These are phyloP conservation scores for Rafetus swinhoei DNA, from an alignment of 2,113 vertebrate species.

Conservation along the genomic window DNA sequence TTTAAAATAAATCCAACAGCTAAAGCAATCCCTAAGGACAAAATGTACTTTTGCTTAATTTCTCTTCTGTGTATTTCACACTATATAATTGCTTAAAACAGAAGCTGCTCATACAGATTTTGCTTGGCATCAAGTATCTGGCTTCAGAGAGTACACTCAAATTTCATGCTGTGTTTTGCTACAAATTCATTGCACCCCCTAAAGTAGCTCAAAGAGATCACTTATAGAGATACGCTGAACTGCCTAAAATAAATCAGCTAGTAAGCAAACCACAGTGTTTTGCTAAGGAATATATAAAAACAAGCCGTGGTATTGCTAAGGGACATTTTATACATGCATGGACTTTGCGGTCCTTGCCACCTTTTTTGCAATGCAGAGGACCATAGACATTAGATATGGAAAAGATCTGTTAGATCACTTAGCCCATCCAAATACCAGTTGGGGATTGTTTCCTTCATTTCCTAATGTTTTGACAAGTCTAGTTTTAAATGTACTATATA, in stretches of 20 bases:
- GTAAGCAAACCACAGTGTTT: conserved; percentile 72
- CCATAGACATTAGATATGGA: conserved; percentile 49
- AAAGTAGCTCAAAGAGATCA: conserved; percentile 73
- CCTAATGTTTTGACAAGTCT: conserved; percentile 68
- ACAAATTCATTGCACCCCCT: conserved; percentile 75
- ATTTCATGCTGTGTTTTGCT: conserved; percentile 77
- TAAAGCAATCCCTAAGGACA: conserved; percentile 79
- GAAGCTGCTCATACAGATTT: conserved; percentile 78
- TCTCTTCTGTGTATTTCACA: conserved; percentile 81
- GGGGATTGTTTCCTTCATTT: conserved; percentile 69
- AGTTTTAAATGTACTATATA: conserved; percentile 70
- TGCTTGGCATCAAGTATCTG: conserved; percentile 77
- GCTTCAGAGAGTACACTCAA: conserved; percentile 72
- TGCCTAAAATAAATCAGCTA: conserved; percentile 72
- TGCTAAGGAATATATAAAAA: conserved; percentile 70
- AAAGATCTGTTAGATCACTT: conserved; percentile 69
- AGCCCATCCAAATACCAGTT: conserved; percentile 54
- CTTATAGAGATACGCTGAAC: conserved; percentile 77
- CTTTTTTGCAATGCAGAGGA: conserved; percentile 63
- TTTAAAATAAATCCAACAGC: conserved; percentile 82
- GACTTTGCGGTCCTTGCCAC: conserved; percentile 41
- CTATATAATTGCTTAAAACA: conserved; percentile 84
- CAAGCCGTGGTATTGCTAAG: conserved; percentile 50
- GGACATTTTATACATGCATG: conserved; percentile 49
- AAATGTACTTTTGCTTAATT: conserved; percentile 82